Conservation (phyloP, 1,140 invertebrate species). For the Diachasma alloeum region DNA sequence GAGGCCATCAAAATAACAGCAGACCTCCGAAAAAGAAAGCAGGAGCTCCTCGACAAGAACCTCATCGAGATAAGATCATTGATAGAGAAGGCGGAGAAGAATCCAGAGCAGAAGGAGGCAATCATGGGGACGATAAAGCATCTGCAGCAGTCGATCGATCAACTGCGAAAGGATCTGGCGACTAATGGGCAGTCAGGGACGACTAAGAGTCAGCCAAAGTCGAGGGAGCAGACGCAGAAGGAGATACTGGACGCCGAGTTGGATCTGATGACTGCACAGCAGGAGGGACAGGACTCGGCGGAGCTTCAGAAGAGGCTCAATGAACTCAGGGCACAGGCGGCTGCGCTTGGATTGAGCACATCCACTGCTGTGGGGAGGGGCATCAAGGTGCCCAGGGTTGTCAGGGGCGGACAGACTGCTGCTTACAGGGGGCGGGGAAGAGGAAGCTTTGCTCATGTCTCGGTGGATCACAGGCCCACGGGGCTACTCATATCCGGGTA, state of each 20-base stretch:
- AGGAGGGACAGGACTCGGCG: conserved; percentile 78
- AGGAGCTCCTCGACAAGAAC: conserved; percentile 81
- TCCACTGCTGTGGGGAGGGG: conserved; percentile 38
- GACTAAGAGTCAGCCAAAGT: conserved; percentile 53
- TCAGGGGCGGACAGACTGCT: conserved; percentile 47
- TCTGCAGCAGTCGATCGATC: conserved; percentile 80
- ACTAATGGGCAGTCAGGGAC: conserved; percentile 52
- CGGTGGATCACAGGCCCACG: conserved; percentile 82
- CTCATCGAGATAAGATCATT: conserved; percentile 79
- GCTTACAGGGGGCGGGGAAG: conserved; percentile 56
- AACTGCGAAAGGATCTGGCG: conserved; percentile 74
- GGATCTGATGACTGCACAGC: conserved; percentile 85
- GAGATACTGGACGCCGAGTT: conserved; percentile 89
- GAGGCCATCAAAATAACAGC: conserved; percentile 76
- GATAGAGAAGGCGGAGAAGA: conserved; percentile 77
- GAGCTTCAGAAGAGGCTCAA: conserved; percentile 76
- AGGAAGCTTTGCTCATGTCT: conserved; percentile 67
- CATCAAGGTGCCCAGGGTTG: conserved; percentile 41
- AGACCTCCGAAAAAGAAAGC: conserved; percentile 79
- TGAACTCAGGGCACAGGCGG: conserved; percentile 75
- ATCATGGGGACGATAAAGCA: conserved; percentile 79
- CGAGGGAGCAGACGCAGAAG: conserved; percentile 76
- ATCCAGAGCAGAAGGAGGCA: conserved; percentile 73
- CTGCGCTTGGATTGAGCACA: conserved; percentile 54
- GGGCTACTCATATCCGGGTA: conserved; percentile 82